Conservation (phyloP, 2,797 vertebrate genomes). For the Manis javanica region DNA sequence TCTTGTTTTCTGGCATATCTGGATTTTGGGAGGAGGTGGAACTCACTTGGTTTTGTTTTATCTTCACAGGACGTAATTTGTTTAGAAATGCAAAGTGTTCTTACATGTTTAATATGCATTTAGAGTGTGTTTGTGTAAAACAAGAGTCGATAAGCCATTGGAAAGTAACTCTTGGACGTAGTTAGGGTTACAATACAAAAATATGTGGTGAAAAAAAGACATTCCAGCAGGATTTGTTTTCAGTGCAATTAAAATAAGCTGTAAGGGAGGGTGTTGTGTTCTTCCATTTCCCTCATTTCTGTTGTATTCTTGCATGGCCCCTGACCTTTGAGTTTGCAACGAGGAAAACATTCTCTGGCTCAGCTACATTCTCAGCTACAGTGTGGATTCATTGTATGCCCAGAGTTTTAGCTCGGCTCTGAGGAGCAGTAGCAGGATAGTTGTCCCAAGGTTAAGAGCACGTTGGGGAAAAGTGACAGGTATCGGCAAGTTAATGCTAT, state of each 20-base stretch:
- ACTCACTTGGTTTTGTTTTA: too few species aligned
- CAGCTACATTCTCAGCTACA: background rate
- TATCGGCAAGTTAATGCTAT: background rate
- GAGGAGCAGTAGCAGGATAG: background rate
- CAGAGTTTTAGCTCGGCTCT: background rate
- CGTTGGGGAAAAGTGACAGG: background rate
- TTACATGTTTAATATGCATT: background rate
- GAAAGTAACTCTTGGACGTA: background rate
- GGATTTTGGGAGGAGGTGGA: too few species aligned
- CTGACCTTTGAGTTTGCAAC: constrained; percentile 11
- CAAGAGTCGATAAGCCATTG: background rate
- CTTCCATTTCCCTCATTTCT: background rate
- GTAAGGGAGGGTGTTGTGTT: background rate
- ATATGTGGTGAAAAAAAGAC: background rate
- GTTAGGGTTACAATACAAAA: background rate
- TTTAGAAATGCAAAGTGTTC: constrained; percentile 14
- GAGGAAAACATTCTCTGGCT: background rate
- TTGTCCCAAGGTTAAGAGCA: background rate
- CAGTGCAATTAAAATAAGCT: background rate
- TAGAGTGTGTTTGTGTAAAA: background rate
- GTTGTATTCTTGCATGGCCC: background rate
- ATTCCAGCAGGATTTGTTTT: background rate
- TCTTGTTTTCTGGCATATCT: too few species aligned
- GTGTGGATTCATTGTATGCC: background rate
- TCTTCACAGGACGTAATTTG: background rate